A percentile compares a stretch with the other conserved stretches of the same genome.
Conservation (phyloP, 2,888 invertebrate species). For the Cheilosia soror region DNA sequence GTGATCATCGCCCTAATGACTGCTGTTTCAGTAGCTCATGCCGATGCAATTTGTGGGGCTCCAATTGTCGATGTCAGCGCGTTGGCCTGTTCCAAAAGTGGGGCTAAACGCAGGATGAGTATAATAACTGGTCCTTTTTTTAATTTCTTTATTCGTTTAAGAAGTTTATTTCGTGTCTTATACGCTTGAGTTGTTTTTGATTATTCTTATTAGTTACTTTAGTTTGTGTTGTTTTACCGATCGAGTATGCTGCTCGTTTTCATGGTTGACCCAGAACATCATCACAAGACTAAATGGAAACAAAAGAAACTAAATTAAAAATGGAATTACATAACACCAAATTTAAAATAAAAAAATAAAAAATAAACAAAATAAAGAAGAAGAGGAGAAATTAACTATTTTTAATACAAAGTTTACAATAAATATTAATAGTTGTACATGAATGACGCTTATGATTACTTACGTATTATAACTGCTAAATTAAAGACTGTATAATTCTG, state of each 20-base stretch:
- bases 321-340: constrained; percentile 32
- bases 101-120: constrained; percentile 63
- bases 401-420: constrained; percentile 47
- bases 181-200: not conserved
- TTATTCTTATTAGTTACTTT: not conserved
- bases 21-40: constrained; percentile 75
- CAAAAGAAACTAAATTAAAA: not conserved
- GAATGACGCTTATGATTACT: constrained; percentile 7
- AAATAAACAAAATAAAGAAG: not conserved
- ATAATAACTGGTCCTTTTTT: constrained; percentile 7
- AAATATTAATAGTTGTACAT: constrained; percentile 8
- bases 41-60: constrained; percentile 76
- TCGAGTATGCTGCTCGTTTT: constrained; percentile 11
- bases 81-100: constrained; percentile 76
- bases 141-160: constrained; percentile 14
- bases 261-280: not conserved
- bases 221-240: not conserved
- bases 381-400: constrained; percentile 11
- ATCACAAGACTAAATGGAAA: not conserved
- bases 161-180: not conserved
- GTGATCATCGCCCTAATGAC: constrained; percentile 70
- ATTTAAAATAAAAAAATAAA: constrained; percentile 13
- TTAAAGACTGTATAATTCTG: constrained; percentile 11
- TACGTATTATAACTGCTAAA: constrained; percentile 1
- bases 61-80: constrained; percentile 75